A percentile compares a stretch with the other conserved stretches of the same genome.
Evolutionary conservation across 2,888 invertebrate species (phyloP).

Genomic region (Dynastes grantii): DNA sequence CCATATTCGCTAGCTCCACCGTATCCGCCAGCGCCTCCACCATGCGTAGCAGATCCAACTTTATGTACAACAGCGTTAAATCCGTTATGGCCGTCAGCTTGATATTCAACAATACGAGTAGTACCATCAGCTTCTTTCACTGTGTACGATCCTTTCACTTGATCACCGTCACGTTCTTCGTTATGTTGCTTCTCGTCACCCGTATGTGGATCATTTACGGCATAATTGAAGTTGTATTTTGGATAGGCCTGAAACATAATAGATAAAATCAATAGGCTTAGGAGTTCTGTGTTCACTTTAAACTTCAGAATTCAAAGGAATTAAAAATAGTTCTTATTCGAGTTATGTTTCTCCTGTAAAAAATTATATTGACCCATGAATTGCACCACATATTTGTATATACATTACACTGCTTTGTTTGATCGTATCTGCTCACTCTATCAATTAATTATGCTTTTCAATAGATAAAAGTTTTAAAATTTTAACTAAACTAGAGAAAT

Average conservation of each 20-base stretch:
- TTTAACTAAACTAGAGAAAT: no score
- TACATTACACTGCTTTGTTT: no score
- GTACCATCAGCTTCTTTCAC: constrained; percentile 75
- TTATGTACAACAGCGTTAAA: constrained; percentile 76
- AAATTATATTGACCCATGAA: no score
- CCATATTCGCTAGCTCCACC: constrained; percentile 55
- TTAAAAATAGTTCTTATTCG: no score
- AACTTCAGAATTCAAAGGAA: no score
- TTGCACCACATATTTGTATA: no score
- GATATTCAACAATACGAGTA: constrained; percentile 75
- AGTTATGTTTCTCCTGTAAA: no score
- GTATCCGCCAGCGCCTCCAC: constrained; percentile 50
- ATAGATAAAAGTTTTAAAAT: no score
- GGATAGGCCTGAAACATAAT: constrained; percentile 72
- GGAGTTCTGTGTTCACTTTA: no score
- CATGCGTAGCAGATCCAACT: constrained; percentile 66
- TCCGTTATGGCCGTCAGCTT: constrained; percentile 75
- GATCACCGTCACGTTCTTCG: constrained; percentile 77
- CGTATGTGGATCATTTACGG: constrained; percentile 76
- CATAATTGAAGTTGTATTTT: constrained; percentile 75
- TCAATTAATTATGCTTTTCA: no score
- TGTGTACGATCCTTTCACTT: constrained; percentile 76
- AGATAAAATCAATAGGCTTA: not conserved
- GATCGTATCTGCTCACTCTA: no score
- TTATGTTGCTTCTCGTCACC: constrained; percentile 76